Percentiles rank a stretch among this genome's conserved stretches.
phyloP scores from a whole-genome alignment of 2,113 vertebrate genomes.

The Mus pahari region DNA sequence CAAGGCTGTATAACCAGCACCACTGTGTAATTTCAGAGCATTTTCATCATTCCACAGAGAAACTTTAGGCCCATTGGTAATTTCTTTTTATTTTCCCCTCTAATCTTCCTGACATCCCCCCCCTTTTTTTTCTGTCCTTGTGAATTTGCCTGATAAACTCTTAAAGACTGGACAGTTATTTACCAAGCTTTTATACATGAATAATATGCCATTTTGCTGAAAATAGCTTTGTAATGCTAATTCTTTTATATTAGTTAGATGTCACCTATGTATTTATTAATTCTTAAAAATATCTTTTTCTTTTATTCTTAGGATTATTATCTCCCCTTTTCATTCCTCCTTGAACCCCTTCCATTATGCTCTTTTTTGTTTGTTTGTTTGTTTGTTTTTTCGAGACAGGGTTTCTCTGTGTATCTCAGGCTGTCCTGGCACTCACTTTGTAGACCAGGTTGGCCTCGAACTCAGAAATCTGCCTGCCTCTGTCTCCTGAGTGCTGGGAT shows the following conservation, averaged over 20 bases:
- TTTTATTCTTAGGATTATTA: background rate
- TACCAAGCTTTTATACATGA: background rate
- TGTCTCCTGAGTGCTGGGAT: too few species aligned
- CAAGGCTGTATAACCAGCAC: background rate
- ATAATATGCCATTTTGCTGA: constrained; percentile 4
- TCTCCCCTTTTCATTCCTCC: background rate
- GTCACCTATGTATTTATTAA: constrained; percentile 25
- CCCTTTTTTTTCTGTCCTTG: background rate
- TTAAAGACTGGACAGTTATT: constrained; percentile 38
- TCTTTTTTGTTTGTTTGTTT: too few species aligned
- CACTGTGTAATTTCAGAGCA: constrained; percentile 40
- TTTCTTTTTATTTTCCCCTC: constrained; percentile 2
- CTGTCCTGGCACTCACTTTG: too few species aligned
- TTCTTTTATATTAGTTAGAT: constrained; percentile 37
- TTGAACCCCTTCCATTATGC: background rate
- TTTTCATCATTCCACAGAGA: constrained; percentile 28
- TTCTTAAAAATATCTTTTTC: background rate
- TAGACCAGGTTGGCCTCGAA: too few species aligned
- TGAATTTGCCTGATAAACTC: constrained; percentile 56
- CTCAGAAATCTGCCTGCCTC: too few species aligned
- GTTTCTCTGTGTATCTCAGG: too few species aligned
- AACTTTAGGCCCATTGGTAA: background rate
- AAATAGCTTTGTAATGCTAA: constrained; percentile 38
- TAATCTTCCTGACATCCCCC: background rate
- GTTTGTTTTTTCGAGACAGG: too few species aligned